Conservation (phyloP, 2,888 invertebrate genomes). For the Allophyes oxyacanthae region DNA sequence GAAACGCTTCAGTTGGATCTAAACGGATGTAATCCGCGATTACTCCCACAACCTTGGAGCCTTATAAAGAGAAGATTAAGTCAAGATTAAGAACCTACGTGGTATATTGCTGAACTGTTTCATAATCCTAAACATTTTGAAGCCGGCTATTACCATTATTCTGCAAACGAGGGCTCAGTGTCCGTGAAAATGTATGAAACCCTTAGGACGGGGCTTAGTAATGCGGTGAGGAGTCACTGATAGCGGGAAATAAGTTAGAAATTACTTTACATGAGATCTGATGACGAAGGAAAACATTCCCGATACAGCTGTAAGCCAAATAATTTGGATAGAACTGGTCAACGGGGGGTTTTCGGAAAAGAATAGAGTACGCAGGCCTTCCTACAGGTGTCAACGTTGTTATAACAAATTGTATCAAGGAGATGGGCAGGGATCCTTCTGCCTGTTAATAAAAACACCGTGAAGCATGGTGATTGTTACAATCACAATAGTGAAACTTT, state of each 20-base stretch:
- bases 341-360: too few species aligned
- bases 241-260: constrained; percentile 18
- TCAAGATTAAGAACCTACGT: constrained; percentile 33
- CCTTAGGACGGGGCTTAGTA: constrained; percentile 31
- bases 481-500: too few species aligned
- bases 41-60: constrained; percentile 10
- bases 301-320: too few species aligned
- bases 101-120: constrained; percentile 20
- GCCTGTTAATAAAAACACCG: too few species aligned
- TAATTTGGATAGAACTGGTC: too few species aligned
- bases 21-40: constrained; percentile 42
- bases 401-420: too few species aligned
- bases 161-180: constrained; percentile 53
- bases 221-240: constrained; percentile 18
- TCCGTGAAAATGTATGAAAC: constrained; percentile 61
- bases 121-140: constrained; percentile 55
- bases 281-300: too few species aligned
- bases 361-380: too few species aligned
- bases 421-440: too few species aligned
- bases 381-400: too few species aligned
- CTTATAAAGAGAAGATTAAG: constrained; percentile 8
- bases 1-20: constrained; percentile 29
- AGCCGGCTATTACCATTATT: constrained; percentile 55
- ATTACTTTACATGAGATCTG: too few species aligned
- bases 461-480: too few species aligned